Base-by-base conservation (phyloP, 2,797 vertebrate species). In the Halcyon leucocephala region DNA sequence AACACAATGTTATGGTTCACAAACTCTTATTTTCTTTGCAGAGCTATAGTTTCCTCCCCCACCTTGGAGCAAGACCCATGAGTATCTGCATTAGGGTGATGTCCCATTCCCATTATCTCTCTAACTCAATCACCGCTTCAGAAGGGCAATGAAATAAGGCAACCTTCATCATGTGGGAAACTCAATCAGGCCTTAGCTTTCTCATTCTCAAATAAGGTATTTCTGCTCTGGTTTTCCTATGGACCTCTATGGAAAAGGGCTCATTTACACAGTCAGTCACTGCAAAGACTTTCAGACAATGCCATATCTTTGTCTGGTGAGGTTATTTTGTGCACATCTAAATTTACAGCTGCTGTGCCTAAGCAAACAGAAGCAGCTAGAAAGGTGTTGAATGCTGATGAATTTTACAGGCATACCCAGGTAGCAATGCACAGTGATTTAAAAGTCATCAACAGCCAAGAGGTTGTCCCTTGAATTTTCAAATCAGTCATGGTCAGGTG, bases 371-470 rank as follows among this genome's bases (percentile, higher is more conserved):
- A 80, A 72, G 24, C 58, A 90, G 61, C 76, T 77, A 89, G 82
- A 66, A 95, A 97, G 94, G 94, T 69, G 94, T 62, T 64, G 96
- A 98, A 97, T 87, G 57, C 29, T 93, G 71, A 97, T 96, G 96
- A 96, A 93, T 97, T 98, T 95, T 89, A 91, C 39, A 82, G 80
- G 71, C 86, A 82, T 81, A 86, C 58, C 85, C 93, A 95, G 77
- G 82, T 89, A 96, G 96, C 82, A 96, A 82, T 31, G 57, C 82
- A 82, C 41, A 91, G 51, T 76, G 96, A 96, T 97, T 97, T 96
- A 92, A 97, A 98, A 97, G 67, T 33, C 83, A 95, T 96, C 97
- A 95, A 92, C 97, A 97, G 97, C 93, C 46, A 95, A 85, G 85
- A 94, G 80, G 62, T 39, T 95, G 74, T 96, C 85, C 90, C 90